Conservation (phyloP, 1,140 invertebrate species). For the Bradysia coprophila region DNA sequence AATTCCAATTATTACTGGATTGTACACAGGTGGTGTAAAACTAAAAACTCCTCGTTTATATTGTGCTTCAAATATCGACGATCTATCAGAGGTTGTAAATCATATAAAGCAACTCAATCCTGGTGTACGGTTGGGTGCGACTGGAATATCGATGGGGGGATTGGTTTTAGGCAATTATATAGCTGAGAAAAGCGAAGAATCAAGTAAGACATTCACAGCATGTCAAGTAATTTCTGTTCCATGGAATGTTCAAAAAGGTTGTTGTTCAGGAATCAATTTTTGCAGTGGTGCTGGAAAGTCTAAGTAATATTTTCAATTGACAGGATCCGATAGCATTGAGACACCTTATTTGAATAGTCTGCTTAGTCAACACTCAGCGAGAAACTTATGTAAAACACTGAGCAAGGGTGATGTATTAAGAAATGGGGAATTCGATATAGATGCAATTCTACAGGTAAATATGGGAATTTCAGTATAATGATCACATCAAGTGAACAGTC, state of each 20-base stretch:
- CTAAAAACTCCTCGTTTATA: constrained; percentile 61
- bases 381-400: constrained; percentile 36
- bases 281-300: too few species aligned
- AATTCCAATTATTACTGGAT: too few species aligned
- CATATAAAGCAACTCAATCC: constrained; percentile 44
- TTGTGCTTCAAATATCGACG: constrained; percentile 63
- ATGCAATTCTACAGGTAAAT: constrained; percentile 28
- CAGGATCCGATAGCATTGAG: constrained; percentile 52
- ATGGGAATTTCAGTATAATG: too few species aligned
- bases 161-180: constrained; percentile 57
- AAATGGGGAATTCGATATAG: constrained; percentile 25
- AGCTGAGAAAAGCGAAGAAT: constrained; percentile 34
- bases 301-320: too few species aligned
- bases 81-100: constrained; percentile 54
- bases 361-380: constrained; percentile 55
- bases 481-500: too few species aligned
- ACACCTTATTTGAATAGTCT: constrained; percentile 54
- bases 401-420: constrained; percentile 23
- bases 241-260: constrained; percentile 54
- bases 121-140: constrained; percentile 44
- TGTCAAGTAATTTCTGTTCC: constrained; percentile 67
- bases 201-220: constrained; percentile 35
- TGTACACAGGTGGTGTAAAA: too few species aligned
- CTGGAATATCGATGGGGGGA: constrained; percentile 69
- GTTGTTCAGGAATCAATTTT: too few species aligned